Evolutionary conservation across 1,140 invertebrate species (phyloP).

Genomic region (Papilio polytes): DNA sequence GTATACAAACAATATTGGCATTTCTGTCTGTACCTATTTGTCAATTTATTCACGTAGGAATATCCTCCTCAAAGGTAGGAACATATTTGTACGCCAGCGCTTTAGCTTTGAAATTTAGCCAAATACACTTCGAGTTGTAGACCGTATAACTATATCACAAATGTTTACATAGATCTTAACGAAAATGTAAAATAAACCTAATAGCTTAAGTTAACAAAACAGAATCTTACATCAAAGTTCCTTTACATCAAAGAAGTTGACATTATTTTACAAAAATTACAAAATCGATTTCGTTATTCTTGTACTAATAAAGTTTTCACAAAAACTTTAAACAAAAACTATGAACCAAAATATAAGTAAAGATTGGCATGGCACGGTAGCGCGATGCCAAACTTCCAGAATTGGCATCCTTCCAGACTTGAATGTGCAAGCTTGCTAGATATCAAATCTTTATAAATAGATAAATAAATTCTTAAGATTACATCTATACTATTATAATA

Average conservation of each 20-base stretch:
- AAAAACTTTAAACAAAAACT: not conserved
- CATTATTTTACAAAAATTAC: too few species aligned
- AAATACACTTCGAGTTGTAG: not conserved
- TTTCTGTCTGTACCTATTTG: conserved; percentile 4
- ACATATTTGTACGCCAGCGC: not conserved
- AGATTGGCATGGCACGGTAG: not conserved
- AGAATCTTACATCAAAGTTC: too few species aligned
- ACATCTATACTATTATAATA: too few species aligned
- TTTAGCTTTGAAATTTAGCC: conserved; percentile 10
- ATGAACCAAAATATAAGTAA: not conserved
- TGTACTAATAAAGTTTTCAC: not conserved
- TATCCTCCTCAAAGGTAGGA: conserved; percentile 3
- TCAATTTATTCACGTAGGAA: conserved; percentile 9
- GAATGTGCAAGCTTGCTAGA: conserved; percentile 1
- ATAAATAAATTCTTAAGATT: not conserved
- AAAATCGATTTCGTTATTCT: not conserved
- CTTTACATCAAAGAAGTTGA: too few species aligned
- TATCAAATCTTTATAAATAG: not conserved
- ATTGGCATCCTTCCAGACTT: not conserved
- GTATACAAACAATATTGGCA: not conserved
- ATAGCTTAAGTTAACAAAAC: too few species aligned
- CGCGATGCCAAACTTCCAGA: not conserved
- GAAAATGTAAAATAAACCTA: too few species aligned
- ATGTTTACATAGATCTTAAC: too few species aligned
- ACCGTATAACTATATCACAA: too few species aligned